Conservation (phyloP, 2,113 vertebrate genomes). For the Ciconia stormi region DNA sequence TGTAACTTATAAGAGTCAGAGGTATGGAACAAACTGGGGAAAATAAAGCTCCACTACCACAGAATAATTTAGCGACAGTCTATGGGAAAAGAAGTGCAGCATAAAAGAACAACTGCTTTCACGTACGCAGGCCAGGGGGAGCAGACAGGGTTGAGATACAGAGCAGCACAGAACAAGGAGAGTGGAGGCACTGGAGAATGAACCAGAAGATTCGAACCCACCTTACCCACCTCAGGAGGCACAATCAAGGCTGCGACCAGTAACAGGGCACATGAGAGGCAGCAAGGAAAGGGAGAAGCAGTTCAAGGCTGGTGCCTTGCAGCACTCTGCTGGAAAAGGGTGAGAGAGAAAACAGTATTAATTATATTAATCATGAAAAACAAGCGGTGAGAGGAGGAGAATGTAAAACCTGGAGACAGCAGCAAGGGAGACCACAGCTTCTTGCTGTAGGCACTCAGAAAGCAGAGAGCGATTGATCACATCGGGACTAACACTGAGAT, state of each 20-base stretch:
- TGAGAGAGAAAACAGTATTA: not conserved
- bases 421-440: not conserved
- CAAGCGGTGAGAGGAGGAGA: not conserved
- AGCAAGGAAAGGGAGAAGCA: not conserved
- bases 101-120: not conserved
- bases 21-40: not conserved
- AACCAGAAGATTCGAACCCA: not conserved
- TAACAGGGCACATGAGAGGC: not conserved
- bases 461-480: not conserved
- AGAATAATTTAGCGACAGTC: not conserved
- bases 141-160: not conserved
- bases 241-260: not conserved
- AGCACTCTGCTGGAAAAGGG: not conserved
- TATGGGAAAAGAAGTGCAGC: not conserved
- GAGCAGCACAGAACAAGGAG: not conserved
- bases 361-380: not conserved
- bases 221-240: not conserved
- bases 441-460: not conserved
- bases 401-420: not conserved
- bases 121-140: not conserved
- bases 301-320: not conserved
- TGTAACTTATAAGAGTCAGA: not conserved
- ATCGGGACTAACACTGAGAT: not conserved
- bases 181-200: not conserved
- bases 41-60: not conserved